A percentile compares a stretch with the other conserved stretches of the same genome.
phyloP scores from a whole-genome alignment of 1,140 invertebrate species.

The Drosophila kepulauana region DNA sequence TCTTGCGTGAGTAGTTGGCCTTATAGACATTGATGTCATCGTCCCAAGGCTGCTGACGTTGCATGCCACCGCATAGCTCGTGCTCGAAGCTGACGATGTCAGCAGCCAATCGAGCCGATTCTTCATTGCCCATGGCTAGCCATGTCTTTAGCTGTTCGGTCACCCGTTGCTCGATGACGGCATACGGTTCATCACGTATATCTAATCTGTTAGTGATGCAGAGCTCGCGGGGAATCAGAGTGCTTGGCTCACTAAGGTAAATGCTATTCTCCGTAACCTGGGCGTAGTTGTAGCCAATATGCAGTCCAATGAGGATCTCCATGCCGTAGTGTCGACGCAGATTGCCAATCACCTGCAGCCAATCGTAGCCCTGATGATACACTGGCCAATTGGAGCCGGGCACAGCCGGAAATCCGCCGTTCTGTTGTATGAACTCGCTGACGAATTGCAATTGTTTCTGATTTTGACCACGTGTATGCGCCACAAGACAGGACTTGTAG shows the following conservation, averaged over 20 bases:
- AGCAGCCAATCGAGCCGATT: conserved; percentile 57
- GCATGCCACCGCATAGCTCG: conserved; percentile 68
- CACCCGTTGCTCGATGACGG: conserved; percentile 50
- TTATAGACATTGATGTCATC: conserved; percentile 49
- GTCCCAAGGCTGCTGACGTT: conserved; percentile 44
- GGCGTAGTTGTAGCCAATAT: conserved; percentile 94
- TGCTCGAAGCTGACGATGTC: conserved; percentile 73
- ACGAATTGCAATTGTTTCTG: conserved; percentile 93
- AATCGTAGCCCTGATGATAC: conserved; percentile 86
- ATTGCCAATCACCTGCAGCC: conserved; percentile 90
- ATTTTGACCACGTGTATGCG: conserved; percentile 90
- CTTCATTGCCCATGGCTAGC: conserved; percentile 59
- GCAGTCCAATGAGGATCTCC: conserved; percentile 91
- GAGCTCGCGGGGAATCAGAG: conserved; percentile 60
- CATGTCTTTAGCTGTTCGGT: conserved; percentile 60
- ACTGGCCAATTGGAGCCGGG: conserved; percentile 71
- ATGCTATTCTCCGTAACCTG: conserved; percentile 94
- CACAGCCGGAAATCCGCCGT: conserved; percentile 75
- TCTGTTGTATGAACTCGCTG: conserved; percentile 85
- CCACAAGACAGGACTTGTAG: conserved; percentile 92
- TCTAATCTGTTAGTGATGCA: conserved; percentile 46
- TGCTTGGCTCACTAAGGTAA: conserved; percentile 89
- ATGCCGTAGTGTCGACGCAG: conserved; percentile 91
- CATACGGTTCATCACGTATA: conserved; percentile 50
- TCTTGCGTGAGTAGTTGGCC: conserved; percentile 61